A percentile compares a stretch with the other conserved stretches of the same genome.
Conservation (phyloP, 2,888 invertebrate genomes). For the Ctena decussata region DNA sequence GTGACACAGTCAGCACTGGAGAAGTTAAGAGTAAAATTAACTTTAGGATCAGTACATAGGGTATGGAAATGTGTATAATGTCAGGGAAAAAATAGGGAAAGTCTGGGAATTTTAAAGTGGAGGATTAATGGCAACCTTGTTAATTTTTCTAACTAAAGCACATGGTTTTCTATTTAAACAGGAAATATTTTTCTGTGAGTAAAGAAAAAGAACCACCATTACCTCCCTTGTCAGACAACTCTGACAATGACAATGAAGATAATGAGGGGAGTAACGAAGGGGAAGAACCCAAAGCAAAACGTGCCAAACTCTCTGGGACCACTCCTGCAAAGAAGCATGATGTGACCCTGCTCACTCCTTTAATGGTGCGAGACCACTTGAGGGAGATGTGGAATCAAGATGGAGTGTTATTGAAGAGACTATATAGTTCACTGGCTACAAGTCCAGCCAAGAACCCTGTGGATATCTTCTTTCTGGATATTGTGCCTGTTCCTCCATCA, state of each 20-base stretch:
- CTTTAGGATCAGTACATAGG: too few species aligned
- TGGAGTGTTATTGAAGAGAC: slow-evolving; percentile 90
- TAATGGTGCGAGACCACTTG: slow-evolving; percentile 89
- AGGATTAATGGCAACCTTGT: too few species aligned
- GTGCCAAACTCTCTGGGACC: slow-evolving; percentile 64
- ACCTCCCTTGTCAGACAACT: background rate
- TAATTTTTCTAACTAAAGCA: too few species aligned
- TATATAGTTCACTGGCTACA: slow-evolving; percentile 87
- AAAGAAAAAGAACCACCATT: background rate
- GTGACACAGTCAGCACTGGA: too few species aligned
- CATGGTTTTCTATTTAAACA: background rate
- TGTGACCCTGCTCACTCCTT: slow-evolving; percentile 79
- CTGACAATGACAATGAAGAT: slow-evolving; percentile 21
- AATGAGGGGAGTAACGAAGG: slow-evolving; percentile 32
- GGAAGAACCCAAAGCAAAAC: slow-evolving; percentile 47
- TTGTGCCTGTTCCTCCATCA: slow-evolving; percentile 95
- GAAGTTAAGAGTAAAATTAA: too few species aligned
- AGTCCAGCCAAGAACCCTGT: slow-evolving; percentile 88
- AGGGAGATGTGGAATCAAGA: slow-evolving; percentile 88
- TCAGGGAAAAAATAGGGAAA: too few species aligned
- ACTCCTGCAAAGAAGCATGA: background rate
- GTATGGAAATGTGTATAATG: too few species aligned
- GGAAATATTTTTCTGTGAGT: background rate
- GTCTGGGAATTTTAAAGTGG: too few species aligned
- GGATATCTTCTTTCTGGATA: slow-evolving; percentile 95